phyloP scores from a whole-genome alignment of 1,140 invertebrate species.

The Pseudoatta argentina region DNA sequence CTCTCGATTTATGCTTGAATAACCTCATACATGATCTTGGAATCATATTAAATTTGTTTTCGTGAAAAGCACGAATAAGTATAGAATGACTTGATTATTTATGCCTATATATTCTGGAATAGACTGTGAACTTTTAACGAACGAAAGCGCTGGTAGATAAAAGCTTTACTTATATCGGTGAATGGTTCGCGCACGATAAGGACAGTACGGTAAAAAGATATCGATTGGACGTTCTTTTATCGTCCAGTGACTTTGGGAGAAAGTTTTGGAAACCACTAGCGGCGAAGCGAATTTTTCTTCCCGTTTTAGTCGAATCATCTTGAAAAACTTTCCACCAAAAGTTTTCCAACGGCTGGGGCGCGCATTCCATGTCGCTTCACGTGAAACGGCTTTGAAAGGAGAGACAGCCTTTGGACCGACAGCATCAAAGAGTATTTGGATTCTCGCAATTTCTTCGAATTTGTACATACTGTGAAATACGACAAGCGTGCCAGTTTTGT shows the following conservation, averaged over 20 bases:
- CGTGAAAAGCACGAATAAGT: constrained; percentile 22
- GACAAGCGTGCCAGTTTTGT: constrained; percentile 25
- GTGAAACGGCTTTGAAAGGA: constrained; percentile 47
- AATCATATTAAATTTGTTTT: constrained; percentile 55
- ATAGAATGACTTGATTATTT: constrained; percentile 56
- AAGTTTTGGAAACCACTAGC: constrained; percentile 60
- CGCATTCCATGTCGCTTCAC: constrained; percentile 41
- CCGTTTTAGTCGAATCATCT: constrained; percentile 62
- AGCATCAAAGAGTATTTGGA: constrained; percentile 52
- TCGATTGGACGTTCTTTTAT: constrained; percentile 61
- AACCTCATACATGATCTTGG: constrained; percentile 2
- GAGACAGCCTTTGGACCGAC: constrained; percentile 40
- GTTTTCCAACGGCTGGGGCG: constrained; percentile 44
- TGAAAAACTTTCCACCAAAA: constrained; percentile 35
- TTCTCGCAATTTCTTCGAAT: constrained; percentile 55
- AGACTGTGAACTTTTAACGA: constrained; percentile 46
- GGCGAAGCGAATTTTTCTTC: constrained; percentile 66
- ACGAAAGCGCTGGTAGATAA: constrained; percentile 43
- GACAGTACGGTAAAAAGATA: constrained; percentile 44
- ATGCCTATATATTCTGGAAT: constrained; percentile 32
- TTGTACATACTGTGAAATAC: constrained; percentile 26
- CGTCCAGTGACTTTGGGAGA: constrained; percentile 42
- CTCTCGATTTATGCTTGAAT: constrained; percentile 11
- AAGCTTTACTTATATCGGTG: constrained; percentile 39
- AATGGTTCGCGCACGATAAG: constrained; percentile 2